Conservation (phyloP, 2,797 vertebrate species). For the Enteromius unitaeniatus region DNA sequence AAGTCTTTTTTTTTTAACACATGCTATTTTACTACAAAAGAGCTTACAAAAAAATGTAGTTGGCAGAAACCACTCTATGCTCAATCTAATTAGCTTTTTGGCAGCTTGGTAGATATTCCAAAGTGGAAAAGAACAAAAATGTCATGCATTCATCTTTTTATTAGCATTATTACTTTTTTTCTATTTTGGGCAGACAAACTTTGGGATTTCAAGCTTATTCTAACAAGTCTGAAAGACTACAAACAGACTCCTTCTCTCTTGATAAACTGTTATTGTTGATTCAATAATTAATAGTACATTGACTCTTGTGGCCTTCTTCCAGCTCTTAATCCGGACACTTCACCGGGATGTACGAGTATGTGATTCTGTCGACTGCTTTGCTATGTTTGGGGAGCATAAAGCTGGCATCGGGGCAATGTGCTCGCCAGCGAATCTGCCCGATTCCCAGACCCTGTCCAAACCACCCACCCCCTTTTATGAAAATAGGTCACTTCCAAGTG, state of each 20-base stretch:
- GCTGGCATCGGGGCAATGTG: conserved; percentile 17
- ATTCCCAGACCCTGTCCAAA: conserved; percentile 71
- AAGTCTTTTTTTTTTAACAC: conserved; percentile 9
- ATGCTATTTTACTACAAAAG: conserved; percentile 7
- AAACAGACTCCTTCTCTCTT: conserved; percentile 13
- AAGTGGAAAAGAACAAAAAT: conserved; percentile 21
- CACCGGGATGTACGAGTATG: background rate
- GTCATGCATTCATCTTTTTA: conserved; percentile 6
- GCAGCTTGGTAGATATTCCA: conserved; percentile 23
- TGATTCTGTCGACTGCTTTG: background rate
- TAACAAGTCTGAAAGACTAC: background rate
- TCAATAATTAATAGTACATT: conserved; percentile 2
- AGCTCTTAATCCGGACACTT: background rate
- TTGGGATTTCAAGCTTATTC: conserved; percentile 19
- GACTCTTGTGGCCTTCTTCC: conserved; percentile 8
- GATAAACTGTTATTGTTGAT: conserved; percentile 22
- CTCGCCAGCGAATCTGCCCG: conserved; percentile 61
- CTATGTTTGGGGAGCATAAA: background rate
- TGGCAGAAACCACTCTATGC: conserved; percentile 28
- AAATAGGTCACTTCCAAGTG: conserved; percentile 78
- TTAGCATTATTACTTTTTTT: background rate
- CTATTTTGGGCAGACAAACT: background rate
- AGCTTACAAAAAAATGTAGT: conserved; percentile 55
- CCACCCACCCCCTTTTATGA: conserved; percentile 24
- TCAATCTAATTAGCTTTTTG: conserved; percentile 48